Percentiles rank a stretch among this genome's conserved stretches.
Evolutionary conservation across 2,797 vertebrate genomes (phyloP).

Genomic region (Micrastur ruficollis): DNA sequence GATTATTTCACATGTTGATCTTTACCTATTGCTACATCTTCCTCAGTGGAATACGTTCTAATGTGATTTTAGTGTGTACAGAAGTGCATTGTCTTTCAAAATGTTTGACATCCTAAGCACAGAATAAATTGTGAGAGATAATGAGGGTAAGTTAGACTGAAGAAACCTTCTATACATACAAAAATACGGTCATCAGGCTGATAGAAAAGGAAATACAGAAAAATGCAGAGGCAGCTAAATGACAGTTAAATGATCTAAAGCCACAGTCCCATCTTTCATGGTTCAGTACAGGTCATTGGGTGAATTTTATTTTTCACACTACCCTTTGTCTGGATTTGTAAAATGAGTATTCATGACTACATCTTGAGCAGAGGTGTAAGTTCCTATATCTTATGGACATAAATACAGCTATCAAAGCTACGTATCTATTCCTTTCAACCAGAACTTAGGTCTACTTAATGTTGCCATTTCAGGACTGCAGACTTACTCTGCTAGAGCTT

Average conservation of each 20-base stretch:
- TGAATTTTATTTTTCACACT: slow-evolving; percentile 24
- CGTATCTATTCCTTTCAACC: background rate
- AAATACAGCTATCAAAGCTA: background rate
- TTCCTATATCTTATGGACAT: background rate
- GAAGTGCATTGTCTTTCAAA: background rate
- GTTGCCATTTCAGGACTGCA: background rate
- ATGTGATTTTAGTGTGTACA: background rate
- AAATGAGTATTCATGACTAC: slow-evolving; percentile 24
- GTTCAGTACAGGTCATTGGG: slow-evolving; percentile 35
- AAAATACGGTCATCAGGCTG: background rate
- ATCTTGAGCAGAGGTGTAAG: background rate
- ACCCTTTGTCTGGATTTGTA: slow-evolving; percentile 8
- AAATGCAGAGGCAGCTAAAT: slow-evolving; percentile 14
- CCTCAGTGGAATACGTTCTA: background rate
- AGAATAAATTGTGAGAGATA: background rate
- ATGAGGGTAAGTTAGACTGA: background rate
- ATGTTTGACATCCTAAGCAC: background rate
- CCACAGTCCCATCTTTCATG: background rate
- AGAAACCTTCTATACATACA: background rate
- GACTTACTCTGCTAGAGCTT: background rate
- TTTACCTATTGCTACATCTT: background rate
- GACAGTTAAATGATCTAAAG: slow-evolving; percentile 31
- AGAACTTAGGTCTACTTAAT: background rate
- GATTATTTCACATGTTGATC: background rate
- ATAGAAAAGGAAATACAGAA: slow-evolving; percentile 14